Percentiles rank a stretch among this genome's conserved stretches.
Evolutionary conservation across 2,888 invertebrate species (phyloP).

Genomic region (Ichneumoninae sp.): DNA sequence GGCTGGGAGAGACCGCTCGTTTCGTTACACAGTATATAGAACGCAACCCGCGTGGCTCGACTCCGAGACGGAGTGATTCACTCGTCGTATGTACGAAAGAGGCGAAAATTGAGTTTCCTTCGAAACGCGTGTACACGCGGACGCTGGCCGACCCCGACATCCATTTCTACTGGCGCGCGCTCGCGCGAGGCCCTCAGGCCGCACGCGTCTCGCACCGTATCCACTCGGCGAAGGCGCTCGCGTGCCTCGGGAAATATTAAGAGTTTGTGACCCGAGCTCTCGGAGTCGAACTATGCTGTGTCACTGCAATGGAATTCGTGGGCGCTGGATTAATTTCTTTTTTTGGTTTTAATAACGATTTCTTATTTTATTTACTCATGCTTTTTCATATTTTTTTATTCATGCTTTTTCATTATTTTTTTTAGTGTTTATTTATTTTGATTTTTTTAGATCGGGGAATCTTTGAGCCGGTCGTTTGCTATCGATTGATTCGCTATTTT

Average conservation of each 20-base stretch:
- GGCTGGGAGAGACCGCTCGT: slow-evolving; percentile 8
- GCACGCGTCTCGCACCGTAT: neutral
- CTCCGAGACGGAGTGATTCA: slow-evolving; percentile 57
- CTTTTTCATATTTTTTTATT: too few species aligned
- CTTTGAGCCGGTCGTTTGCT: neutral
- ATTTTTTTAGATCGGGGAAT: too few species aligned
- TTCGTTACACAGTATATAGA: slow-evolving; percentile 1
- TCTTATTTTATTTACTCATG: too few species aligned
- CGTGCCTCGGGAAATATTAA: slow-evolving; percentile 39
- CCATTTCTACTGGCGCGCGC: slow-evolving; percentile 56
- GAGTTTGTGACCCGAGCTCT: neutral
- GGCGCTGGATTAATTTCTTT: neutral
- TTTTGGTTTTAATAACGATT: too few species aligned
- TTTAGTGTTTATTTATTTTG: too few species aligned
- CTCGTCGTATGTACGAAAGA: slow-evolving; percentile 50
- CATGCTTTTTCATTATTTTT: too few species aligned
- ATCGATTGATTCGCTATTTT: neutral
- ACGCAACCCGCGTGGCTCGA: slow-evolving; percentile 46
- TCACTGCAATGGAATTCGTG: neutral
- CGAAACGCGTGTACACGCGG: slow-evolving; percentile 35
- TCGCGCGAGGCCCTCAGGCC: slow-evolving; percentile 13
- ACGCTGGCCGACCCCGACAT: slow-evolving; percentile 65
- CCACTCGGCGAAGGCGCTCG: slow-evolving; percentile 31
- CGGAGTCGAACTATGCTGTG: neutral
- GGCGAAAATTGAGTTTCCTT: slow-evolving; percentile 66